These are phyloP conservation scores for Sialis lutaria DNA, from an alignment of 2,888 invertebrate genomes.

Conservation along the genomic window DNA sequence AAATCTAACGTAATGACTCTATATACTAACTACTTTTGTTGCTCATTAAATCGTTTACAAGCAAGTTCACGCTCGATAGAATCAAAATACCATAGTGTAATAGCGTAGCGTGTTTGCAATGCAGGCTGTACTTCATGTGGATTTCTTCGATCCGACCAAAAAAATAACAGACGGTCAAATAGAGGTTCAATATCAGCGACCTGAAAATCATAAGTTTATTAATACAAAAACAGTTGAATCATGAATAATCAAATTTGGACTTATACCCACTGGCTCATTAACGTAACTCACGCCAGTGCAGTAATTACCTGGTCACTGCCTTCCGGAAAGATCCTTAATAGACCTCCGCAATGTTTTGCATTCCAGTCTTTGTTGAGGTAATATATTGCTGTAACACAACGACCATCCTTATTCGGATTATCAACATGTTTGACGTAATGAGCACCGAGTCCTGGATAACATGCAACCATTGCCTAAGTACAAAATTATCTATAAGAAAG, in stretches of 20 bases:
- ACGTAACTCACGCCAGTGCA: background rate
- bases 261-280: too few relatives aligned
- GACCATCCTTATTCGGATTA: constrained; percentile 91
- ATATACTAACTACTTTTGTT: constrained; percentile 23
- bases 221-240: background rate
- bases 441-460: constrained; percentile 88
- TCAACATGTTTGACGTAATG: constrained; percentile 96
- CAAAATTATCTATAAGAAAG: background rate
- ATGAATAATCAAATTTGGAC: background rate
- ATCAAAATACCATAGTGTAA: constrained; percentile 87
- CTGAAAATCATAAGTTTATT: constrained; percentile 14
- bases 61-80: constrained; percentile 65
- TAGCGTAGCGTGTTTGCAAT: constrained; percentile 73
- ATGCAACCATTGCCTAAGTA: constrained; percentile 92
- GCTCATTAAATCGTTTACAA: constrained; percentile 35
- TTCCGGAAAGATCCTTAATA: constrained; percentile 84
- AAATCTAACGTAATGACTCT: background rate
- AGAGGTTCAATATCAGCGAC: constrained; percentile 80
- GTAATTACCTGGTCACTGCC: constrained; percentile 45
- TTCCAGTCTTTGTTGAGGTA: constrained; percentile 94
- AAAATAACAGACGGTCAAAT: constrained; percentile 87
- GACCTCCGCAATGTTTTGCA: constrained; percentile 64
- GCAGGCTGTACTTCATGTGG: constrained; percentile 96
- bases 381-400: constrained; percentile 94
- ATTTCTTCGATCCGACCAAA: constrained; percentile 94